A percentile compares a stretch with the other conserved stretches of the same genome.
Evolutionary conservation across 2,113 vertebrate genomes (phyloP).

Genomic region (Glaucomys volans): DNA sequence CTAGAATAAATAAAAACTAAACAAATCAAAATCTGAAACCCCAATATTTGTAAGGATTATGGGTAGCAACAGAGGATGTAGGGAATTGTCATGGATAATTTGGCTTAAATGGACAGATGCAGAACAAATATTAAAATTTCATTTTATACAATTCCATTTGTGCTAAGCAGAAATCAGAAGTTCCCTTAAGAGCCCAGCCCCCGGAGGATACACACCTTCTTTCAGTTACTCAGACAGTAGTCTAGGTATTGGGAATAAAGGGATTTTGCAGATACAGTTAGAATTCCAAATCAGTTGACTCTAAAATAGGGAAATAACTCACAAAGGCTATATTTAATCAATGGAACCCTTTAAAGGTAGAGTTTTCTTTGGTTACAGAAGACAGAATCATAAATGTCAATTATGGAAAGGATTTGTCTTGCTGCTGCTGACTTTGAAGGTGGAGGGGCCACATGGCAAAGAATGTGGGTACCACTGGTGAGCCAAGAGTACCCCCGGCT

Average conservation of each 20-base stretch:
- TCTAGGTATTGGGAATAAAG: not conserved
- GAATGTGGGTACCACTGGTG: not conserved
- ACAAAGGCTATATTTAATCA: not conserved
- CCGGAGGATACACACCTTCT: not conserved
- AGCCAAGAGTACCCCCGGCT: not conserved
- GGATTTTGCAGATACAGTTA: not conserved
- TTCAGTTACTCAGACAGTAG: not conserved
- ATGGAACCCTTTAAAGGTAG: not conserved
- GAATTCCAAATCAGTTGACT: not conserved
- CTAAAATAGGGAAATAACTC: not conserved
- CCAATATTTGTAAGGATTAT: not conserved
- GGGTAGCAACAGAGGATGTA: not conserved
- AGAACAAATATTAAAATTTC: slow-evolving; percentile 3
- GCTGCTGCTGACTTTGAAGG: not conserved
- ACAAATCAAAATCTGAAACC: not conserved
- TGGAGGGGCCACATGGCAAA: not conserved
- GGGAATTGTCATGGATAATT: not conserved
- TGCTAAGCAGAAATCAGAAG: not conserved
- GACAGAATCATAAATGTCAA: not conserved
- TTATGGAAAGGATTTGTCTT: not conserved
- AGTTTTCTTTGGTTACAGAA: not conserved
- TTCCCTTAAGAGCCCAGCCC: not conserved
- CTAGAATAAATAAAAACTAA: not conserved
- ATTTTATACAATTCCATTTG: not conserved
- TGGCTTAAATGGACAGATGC: not conserved